These are phyloP conservation scores for Drosophila koepferae DNA, from an alignment of 2,888 invertebrate species.

Conservation along the genomic window DNA sequence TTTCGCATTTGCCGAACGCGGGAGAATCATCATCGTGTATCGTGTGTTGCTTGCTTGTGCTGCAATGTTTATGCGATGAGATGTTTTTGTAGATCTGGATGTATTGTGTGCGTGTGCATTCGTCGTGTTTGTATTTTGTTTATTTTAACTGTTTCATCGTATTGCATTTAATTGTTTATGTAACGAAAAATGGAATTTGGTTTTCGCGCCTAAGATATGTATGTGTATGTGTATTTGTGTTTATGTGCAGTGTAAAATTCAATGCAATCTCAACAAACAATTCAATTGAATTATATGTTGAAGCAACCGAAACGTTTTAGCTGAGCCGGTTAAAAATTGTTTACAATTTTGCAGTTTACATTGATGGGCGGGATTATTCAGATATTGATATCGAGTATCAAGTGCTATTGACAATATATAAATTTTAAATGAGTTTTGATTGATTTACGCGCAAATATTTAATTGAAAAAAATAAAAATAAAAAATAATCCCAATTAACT, in stretches of 20 bases:
- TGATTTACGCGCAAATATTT: background rate
- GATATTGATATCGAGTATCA: background rate
- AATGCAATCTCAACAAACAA: background rate
- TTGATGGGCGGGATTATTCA: background rate
- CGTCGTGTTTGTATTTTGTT: conserved; percentile 49
- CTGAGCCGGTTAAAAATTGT: conserved; percentile 11
- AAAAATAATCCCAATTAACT: background rate
- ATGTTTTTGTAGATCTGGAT: background rate
- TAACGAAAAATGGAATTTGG: conserved; percentile 37
- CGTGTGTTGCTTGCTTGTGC: conserved; percentile 9
- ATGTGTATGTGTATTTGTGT: background rate
- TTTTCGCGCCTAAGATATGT: conserved; percentile 15
- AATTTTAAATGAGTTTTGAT: background rate
- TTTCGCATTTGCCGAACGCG: conserved; percentile 38
- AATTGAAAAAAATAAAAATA: background rate
- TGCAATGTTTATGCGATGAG: conserved; percentile 2
- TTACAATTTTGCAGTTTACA: background rate
- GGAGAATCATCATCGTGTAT: conserved; percentile 29
- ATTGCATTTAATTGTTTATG: conserved; percentile 52
- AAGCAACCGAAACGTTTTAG: background rate
- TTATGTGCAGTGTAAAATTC: background rate
- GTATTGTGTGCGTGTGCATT: conserved; percentile 8
- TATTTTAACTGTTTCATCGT: conserved; percentile 36
- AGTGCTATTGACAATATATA: background rate
- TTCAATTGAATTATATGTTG: background rate